phyloP scores from a whole-genome alignment of 2,797 vertebrate genomes.

The Peromyscus melanophrys region DNA sequence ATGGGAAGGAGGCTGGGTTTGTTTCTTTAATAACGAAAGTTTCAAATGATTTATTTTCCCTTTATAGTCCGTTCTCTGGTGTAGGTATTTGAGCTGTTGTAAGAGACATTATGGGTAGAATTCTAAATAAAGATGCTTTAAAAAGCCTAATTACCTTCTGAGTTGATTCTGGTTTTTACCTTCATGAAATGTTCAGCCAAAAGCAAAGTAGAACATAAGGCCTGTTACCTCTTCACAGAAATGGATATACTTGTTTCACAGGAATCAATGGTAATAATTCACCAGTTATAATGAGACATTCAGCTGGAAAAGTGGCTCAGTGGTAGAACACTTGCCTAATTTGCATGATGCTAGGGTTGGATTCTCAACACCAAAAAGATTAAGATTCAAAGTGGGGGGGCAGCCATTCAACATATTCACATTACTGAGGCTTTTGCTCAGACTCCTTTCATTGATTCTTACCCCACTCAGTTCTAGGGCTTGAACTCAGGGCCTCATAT shows the following conservation, averaged over 20 bases:
- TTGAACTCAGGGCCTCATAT: background rate
- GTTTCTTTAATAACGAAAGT: conserved; percentile 53
- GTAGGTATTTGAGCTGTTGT: conserved; percentile 41
- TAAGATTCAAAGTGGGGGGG: background rate
- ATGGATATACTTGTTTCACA: background rate
- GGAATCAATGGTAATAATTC: background rate
- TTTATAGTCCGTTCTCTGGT: conserved; percentile 52
- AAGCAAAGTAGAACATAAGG: conserved; percentile 42
- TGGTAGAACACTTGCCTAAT: background rate
- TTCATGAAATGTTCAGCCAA: conserved; percentile 43
- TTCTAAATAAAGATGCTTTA: conserved; percentile 68
- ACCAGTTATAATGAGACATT: background rate
- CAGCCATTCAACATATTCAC: background rate
- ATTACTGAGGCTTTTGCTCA: background rate
- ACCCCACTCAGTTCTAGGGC: background rate
- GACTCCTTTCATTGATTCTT: background rate
- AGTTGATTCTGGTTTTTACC: background rate
- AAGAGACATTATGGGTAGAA: conserved; percentile 62
- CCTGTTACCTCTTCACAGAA: conserved; percentile 27
- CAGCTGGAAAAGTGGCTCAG: background rate
- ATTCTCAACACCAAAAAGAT: background rate
- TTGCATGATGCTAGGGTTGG: background rate
- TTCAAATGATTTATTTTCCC: conserved; percentile 46
- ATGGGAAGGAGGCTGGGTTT: background rate
- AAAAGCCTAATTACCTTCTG: conserved; percentile 52